Percentiles rank a stretch among this genome's conserved stretches.
These are phyloP conservation scores for Macropus fuliginosus DNA, from an alignment of 2,797 vertebrate genomes.

Conservation along the genomic window DNA sequence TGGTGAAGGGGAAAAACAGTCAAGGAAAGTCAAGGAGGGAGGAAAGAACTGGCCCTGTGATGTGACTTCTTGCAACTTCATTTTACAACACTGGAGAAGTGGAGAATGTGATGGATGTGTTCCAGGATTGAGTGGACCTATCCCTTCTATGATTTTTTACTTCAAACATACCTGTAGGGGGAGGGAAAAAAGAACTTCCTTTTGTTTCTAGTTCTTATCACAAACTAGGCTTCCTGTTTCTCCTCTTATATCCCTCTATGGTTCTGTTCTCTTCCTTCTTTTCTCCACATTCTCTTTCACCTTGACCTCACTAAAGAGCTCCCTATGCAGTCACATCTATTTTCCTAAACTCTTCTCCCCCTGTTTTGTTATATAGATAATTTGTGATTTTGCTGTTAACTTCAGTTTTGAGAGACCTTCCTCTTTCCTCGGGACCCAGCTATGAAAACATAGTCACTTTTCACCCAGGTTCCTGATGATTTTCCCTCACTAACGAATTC, in stretches of 20 bases:
- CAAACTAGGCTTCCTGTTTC: not conserved
- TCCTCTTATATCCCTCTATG: not conserved
- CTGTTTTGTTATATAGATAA: not conserved
- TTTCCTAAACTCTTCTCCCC: not conserved
- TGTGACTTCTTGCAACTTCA: not conserved
- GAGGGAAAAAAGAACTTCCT: too few species aligned
- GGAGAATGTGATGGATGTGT: not conserved
- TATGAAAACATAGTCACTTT: too few species aligned
- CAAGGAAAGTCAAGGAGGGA: not conserved
- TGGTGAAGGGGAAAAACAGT: not conserved
- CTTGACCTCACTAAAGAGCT: not conserved
- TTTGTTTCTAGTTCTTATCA: not conserved
- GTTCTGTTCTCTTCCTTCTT: not conserved
- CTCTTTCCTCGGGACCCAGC: accelerated
- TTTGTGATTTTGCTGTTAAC: not conserved
- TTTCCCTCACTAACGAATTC: not conserved
- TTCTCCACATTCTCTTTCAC: not conserved
- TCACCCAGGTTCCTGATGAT: accelerated
- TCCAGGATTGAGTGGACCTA: not conserved
- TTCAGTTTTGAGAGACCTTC: not conserved
- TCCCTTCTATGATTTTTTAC: not conserved
- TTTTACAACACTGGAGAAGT: not conserved
- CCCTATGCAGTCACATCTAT: not conserved
- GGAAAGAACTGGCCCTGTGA: not conserved
- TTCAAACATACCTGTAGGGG: not conserved